Evolutionary conservation across 2,113 vertebrate genomes (phyloP), one percentile per base, ranked within the genome.

Genomic region (Mormyrus iriodes): DNA sequence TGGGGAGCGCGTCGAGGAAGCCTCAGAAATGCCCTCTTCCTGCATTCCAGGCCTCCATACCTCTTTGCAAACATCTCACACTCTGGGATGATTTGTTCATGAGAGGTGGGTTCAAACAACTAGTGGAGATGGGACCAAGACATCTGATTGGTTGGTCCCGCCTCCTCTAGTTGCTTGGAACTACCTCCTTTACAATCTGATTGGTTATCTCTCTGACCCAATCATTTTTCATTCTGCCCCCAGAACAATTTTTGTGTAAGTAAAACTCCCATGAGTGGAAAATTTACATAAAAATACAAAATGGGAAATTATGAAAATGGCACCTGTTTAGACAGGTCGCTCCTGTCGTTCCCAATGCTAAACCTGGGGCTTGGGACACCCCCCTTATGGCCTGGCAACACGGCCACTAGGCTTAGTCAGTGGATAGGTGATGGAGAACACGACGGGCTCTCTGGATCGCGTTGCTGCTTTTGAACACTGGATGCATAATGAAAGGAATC

Each of bases 401-500:
- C 9, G n/a, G 24, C 2, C 89, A 24, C 42, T 84, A 9, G 88
- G 65, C 53, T 92, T 93, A 90, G 90, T 89, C 91, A 90, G 90
- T 58, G 52, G 91, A 93, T 91, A 91, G 94, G 86, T 92, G 31
- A 92, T 88, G 93, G 85, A 85, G 82, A 90, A 93, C 46, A 90
- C 86, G 90, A 88, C 48, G 89, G 86, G 79, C 90, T 88, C 65
- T 88, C 42, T 24, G 53, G 89, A 85, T 86, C 49, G 15, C 51
- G 6, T 19, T 85, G 84, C 85, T 87, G 88, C 79, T 88, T 86
- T 76, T 84, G 12, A 51, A 48, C 39, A 46, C 39, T 48, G 9
- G 82, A 88, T 65, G 39, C 46, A 89, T 86, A 88, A 15, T 79
- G 39, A 51, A 79, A 86, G 48, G 48, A 90, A 76, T 86, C n/a